Conservation (phyloP, 2,797 vertebrate species). For the Pampus argenteus region DNA sequence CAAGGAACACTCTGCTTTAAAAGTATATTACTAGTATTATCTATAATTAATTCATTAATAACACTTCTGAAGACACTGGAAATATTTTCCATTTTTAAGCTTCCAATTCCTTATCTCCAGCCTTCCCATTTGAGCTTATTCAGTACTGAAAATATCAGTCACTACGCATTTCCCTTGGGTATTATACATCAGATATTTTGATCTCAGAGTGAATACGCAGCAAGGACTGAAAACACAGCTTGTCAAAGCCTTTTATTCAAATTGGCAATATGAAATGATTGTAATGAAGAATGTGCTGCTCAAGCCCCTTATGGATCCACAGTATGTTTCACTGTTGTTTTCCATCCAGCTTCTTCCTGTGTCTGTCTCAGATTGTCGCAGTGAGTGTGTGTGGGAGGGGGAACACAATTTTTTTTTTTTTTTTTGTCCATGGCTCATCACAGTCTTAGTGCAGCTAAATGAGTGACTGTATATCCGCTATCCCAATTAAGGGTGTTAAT, state of each 20-base stretch:
- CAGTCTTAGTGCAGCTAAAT: constrained; percentile 74
- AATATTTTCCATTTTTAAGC: constrained; percentile 17
- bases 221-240: constrained; percentile 25
- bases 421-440: constrained; percentile 66
- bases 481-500: constrained; percentile 81
- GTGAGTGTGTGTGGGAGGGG: constrained; percentile 74
- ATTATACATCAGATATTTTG: constrained; percentile 21
- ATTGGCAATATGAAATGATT: constrained; percentile 28
- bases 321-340: constrained; percentile 63
- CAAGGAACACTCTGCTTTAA: neutral
- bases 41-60: neutral
- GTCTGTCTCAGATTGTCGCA: constrained; percentile 76
- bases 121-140: constrained; percentile 28
- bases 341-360: constrained; percentile 62
- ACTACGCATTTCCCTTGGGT: constrained; percentile 20
- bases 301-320: constrained; percentile 37
- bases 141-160: constrained; percentile 22
- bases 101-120: constrained; percentile 26
- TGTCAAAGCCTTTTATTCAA: constrained; percentile 34
- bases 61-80: neutral
- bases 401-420: constrained; percentile 65
- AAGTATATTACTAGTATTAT: neutral
- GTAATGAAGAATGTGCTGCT: constrained; percentile 28
- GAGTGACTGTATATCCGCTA: constrained; percentile 75
- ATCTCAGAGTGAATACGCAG: too few species aligned